Evolutionary conservation across 2,888 invertebrate species (phyloP).

Genomic region (Cepaea hortensis): DNA sequence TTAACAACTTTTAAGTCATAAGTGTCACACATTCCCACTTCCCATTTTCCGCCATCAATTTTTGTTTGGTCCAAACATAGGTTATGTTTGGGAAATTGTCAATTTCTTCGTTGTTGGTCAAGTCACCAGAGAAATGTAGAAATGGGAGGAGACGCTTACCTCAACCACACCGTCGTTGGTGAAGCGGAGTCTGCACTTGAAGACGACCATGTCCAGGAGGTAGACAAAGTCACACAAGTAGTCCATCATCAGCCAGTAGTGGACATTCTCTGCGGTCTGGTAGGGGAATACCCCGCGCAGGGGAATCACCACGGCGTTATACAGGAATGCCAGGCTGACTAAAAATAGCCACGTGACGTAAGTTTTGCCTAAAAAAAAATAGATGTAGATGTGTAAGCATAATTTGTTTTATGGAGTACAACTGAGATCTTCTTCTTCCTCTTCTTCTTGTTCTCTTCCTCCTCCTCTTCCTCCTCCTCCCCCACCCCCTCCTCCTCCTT

Average conservation of each 20-base stretch:
- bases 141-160: conserved; percentile 55
- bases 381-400: not conserved
- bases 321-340: conserved; percentile 74
- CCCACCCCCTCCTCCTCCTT: too few relatives aligned
- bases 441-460: too few relatives aligned
- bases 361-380: conserved; percentile 63
- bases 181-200: conserved; percentile 73
- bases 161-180: conserved; percentile 74
- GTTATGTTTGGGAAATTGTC: too few relatives aligned
- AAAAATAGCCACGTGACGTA: conserved; percentile 75
- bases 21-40: too few relatives aligned
- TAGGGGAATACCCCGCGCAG: conserved; percentile 74
- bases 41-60: too few relatives aligned
- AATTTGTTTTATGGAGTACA: not conserved
- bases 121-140: too few relatives aligned
- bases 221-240: conserved; percentile 75
- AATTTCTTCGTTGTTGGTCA: too few relatives aligned
- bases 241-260: conserved; percentile 74
- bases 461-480: too few relatives aligned
- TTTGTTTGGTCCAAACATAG: too few relatives aligned
- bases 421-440: too few relatives aligned
- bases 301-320: conserved; percentile 73
- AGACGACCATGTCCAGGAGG: conserved; percentile 73
- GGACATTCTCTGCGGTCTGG: conserved; percentile 67
- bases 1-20: too few relatives aligned